phyloP scores from a whole-genome alignment of 2,113 vertebrate genomes.

The Syngnathus floridae region DNA sequence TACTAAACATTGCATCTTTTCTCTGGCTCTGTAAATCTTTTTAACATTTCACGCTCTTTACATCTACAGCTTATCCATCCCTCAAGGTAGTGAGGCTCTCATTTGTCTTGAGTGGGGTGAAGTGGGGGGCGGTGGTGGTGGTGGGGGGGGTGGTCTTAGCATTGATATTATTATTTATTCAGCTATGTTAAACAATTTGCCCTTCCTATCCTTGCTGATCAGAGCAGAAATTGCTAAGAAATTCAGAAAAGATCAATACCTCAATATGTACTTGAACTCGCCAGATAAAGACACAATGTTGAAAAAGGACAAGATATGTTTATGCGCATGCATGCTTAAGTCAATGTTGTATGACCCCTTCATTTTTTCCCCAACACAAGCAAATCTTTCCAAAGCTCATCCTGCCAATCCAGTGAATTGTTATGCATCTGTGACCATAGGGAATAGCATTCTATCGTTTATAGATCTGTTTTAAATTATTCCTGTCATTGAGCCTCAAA shows the following conservation, averaged over 20 bases:
- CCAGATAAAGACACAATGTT: slow-evolving; percentile 69
- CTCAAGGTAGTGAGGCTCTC: slow-evolving; percentile 37
- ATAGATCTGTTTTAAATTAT: slow-evolving; percentile 99
- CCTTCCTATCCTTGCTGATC: slow-evolving; percentile 89
- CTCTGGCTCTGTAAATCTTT: slow-evolving; percentile 12
- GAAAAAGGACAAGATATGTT: slow-evolving; percentile 29
- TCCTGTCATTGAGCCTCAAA: slow-evolving; percentile 97
- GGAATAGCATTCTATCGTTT: slow-evolving; percentile 74
- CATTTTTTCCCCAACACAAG: neutral
- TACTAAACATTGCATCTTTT: neutral
- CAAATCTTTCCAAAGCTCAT: slow-evolving; percentile 29
- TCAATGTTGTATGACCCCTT: slow-evolving; percentile 6
- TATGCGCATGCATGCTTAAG: slow-evolving; percentile 36
- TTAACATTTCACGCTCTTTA: slow-evolving; percentile 22
- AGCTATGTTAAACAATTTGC: slow-evolving; percentile 76
- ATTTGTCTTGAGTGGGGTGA: slow-evolving; percentile 35
- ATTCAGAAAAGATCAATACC: slow-evolving; percentile 94
- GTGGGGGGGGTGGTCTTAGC: slow-evolving; percentile 28
- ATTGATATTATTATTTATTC: slow-evolving; percentile 70
- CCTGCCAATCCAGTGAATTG: slow-evolving; percentile 54
- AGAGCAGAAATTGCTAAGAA: slow-evolving; percentile 89
- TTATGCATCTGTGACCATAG: slow-evolving; percentile 59
- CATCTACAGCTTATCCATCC: slow-evolving; percentile 18
- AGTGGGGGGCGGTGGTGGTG: too few relatives aligned
- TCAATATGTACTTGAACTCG: slow-evolving; percentile 95